Conservation (phyloP, 2,113 vertebrate genomes). For the Tachysurus vachellii region DNA sequence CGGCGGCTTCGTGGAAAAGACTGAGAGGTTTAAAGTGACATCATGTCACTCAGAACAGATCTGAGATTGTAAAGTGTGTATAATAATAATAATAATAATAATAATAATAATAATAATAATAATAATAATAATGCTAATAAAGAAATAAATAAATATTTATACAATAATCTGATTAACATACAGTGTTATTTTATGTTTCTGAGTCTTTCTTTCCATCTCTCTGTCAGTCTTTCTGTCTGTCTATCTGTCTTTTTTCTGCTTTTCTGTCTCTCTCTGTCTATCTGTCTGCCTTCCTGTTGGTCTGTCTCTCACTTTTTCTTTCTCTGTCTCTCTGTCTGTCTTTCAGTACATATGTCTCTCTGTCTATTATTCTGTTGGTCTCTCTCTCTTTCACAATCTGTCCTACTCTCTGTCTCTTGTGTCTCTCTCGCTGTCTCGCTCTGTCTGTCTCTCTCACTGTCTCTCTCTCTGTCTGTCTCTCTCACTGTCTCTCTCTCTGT, state of each 20-base stretch:
- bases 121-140: neutral
- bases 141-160: neutral
- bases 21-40: conserved; percentile 36
- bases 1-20: conserved; percentile 1
- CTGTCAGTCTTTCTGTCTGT: neutral
- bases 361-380: too few species aligned
- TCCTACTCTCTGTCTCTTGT: too few species aligned
- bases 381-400: too few species aligned
- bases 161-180: neutral
- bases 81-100: neutral
- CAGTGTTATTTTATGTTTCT: neutral
- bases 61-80: neutral
- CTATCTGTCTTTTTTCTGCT: neutral
- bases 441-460: too few species aligned
- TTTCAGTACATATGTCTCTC: too few species aligned
- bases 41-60: conserved; percentile 16
- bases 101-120: neutral
- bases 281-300: neutral
- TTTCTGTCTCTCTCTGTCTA: neutral
- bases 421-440: too few species aligned
- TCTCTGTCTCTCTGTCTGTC: neutral
- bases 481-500: neutral
- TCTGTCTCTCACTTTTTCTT: neutral
- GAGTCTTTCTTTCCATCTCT: neutral
- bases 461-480: too few species aligned